phyloP scores from a whole-genome alignment of 2,888 invertebrate species.

The Seira ritae region DNA sequence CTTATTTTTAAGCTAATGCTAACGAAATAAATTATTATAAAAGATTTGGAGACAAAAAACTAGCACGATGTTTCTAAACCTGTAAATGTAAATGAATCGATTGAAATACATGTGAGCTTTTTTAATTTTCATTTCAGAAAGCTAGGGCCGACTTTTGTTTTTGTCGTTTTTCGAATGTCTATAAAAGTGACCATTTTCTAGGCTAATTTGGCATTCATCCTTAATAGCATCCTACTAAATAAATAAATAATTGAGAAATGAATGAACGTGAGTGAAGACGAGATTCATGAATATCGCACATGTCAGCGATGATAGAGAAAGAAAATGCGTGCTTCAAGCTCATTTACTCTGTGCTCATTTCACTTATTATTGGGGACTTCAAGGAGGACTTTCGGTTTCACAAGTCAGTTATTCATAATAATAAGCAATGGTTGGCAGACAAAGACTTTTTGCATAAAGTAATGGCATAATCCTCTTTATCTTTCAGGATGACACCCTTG shows the following conservation, averaged over 20 bases:
- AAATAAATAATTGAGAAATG: constrained; percentile 17
- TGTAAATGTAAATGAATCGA: no score
- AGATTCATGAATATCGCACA: constrained; percentile 32
- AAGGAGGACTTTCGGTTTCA: constrained; percentile 50
- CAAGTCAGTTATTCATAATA: constrained; percentile 27
- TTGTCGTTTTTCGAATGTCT: no score
- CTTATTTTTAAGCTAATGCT: no score
- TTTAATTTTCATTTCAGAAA: no score
- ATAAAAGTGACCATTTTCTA: constrained; percentile 27
- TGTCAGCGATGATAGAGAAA: constrained; percentile 12
- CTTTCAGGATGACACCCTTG: constrained; percentile 31
- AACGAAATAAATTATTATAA: no score
- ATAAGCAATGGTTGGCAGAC: constrained; percentile 20
- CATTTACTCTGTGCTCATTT: constrained; percentile 17
- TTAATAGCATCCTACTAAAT: not conserved
- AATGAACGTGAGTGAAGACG: not conserved
- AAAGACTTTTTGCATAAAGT: constrained; percentile 25
- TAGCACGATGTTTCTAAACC: no score
- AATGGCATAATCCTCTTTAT: constrained; percentile 46
- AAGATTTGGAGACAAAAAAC: no score
- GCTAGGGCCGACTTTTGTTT: no score
- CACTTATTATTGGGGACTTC: constrained; percentile 33
- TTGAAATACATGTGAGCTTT: not conserved
- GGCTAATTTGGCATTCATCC: constrained; percentile 17
- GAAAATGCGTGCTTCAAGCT: constrained; percentile 33